A percentile compares a stretch with the other conserved stretches of the same genome.
Conservation (phyloP, 2,797 vertebrate species). For the Philypnodon macrostomus region DNA sequence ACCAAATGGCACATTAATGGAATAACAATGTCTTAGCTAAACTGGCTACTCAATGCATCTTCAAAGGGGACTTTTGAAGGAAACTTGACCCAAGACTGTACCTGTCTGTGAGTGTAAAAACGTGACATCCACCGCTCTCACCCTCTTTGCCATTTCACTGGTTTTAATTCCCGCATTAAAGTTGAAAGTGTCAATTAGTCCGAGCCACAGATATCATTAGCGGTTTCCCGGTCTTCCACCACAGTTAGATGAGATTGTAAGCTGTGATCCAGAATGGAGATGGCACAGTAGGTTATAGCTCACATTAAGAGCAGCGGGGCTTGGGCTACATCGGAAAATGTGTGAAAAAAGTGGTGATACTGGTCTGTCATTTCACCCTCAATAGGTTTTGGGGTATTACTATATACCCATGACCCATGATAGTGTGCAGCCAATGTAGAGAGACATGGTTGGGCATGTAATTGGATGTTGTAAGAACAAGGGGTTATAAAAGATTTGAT, state of each 20-base stretch:
- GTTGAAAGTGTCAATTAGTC: constrained; percentile 58
- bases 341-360: neutral
- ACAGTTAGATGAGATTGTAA: constrained; percentile 36
- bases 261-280: constrained; percentile 42
- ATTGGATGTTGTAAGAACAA: neutral
- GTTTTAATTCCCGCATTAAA: constrained; percentile 55
- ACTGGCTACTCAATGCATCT: neutral
- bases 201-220: constrained; percentile 54
- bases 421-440: neutral
- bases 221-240: constrained; percentile 41
- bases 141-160: constrained; percentile 54
- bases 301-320: constrained; percentile 35
- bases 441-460: neutral
- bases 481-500: neutral
- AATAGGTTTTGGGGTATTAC: constrained; percentile 8
- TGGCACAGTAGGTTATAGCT: constrained; percentile 36
- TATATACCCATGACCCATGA: no score
- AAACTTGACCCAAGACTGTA: constrained; percentile 10
- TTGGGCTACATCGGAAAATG: constrained; percentile 11
- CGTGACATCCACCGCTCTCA: constrained; percentile 20
- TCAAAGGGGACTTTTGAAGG: neutral
- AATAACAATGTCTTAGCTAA: no score
- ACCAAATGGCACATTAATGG: no score
- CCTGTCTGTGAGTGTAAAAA: constrained; percentile 22
- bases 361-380: constrained; percentile 1